Percentiles rank a stretch among this genome's conserved stretches.
Conservation (phyloP, 2,113 vertebrate genomes). For the Alexandromys fortis region DNA sequence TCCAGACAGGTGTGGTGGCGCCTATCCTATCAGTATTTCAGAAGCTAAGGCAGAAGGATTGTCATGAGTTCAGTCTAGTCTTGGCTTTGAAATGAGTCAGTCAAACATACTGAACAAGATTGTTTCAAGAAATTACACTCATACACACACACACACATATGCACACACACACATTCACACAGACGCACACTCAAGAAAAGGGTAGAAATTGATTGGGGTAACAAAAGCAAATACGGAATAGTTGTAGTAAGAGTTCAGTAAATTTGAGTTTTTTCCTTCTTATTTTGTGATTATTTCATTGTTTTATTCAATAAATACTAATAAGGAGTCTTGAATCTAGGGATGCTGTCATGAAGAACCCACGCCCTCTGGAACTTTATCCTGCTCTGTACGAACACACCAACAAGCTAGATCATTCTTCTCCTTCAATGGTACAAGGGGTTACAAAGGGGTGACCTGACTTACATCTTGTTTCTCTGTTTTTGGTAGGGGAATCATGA, state of each 20-base stretch:
- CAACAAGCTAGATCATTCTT: not conserved
- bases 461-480: constrained; percentile 2
- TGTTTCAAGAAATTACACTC: not conserved
- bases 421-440: not conserved
- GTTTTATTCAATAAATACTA: not conserved
- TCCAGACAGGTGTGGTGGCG: not conserved
- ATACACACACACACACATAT: not conserved
- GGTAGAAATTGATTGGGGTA: not conserved
- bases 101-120: not conserved
- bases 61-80: not conserved
- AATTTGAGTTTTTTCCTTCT: not conserved
- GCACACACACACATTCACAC: not conserved
- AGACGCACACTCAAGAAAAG: not conserved
- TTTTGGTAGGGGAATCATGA: constrained; percentile 8
- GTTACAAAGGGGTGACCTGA: not conserved
- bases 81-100: not conserved
- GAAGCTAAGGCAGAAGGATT: not conserved
- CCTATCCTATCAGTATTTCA: not conserved
- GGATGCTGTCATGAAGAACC: not conserved
- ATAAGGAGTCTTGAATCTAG: not conserved
- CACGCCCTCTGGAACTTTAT: not conserved
- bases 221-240: not conserved
- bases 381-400: not conserved
- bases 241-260: not conserved
- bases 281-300: not conserved